These are phyloP conservation scores for Cryptoblepharus egeriae DNA, from an alignment of 2,797 vertebrate species.

Conservation along the genomic window DNA sequence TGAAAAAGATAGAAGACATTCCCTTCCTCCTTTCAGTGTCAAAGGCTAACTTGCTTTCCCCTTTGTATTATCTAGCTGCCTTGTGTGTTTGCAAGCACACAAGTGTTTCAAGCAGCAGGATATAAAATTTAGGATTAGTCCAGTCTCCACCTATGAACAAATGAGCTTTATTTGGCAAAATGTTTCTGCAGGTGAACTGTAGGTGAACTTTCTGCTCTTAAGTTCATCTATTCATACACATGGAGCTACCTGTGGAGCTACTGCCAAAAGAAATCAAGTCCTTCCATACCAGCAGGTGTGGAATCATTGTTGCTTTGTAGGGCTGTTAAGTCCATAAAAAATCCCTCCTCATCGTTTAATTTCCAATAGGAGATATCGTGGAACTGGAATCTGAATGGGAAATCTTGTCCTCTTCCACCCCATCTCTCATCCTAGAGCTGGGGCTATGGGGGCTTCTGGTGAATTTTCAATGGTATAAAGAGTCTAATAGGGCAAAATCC, in stretches of 20 bases:
- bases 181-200: not conserved
- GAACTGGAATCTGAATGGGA: not conserved
- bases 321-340: not conserved
- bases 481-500: too few relatives aligned
- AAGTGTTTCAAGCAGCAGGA: not conserved
- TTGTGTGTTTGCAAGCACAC: not conserved
- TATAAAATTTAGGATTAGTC: conserved; percentile 3
- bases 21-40: not conserved
- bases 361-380: not conserved
- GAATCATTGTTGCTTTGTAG: not conserved
- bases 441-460: not conserved
- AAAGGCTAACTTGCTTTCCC: not conserved
- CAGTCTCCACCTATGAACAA: not conserved
- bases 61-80: not conserved
- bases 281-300: not conserved
- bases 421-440: not conserved
- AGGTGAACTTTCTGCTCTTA: not conserved
- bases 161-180: not conserved
- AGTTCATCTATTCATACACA: not conserved
- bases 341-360: not conserved
- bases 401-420: not conserved
- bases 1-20: not conserved
- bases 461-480: not conserved
- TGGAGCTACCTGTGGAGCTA: not conserved
- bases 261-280: not conserved